A percentile compares a stretch with the other conserved stretches of the same genome.
These are phyloP conservation scores for Oscheius sp. DNA, from an alignment of 2,888 invertebrate genomes.

Conservation along the genomic window DNA sequence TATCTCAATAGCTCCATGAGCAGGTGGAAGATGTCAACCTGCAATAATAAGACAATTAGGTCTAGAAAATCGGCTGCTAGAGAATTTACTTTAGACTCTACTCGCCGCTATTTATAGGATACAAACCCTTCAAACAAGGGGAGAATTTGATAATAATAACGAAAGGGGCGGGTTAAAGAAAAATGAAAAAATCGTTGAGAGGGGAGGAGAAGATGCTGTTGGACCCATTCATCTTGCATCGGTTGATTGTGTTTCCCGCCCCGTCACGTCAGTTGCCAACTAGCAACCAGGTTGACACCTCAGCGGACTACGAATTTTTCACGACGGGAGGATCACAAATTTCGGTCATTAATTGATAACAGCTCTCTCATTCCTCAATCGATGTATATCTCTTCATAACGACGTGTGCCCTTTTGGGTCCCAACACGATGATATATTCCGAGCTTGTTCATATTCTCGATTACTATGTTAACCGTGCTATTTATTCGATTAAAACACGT, in stretches of 20 bases:
- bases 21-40: too few species aligned
- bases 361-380: background rate
- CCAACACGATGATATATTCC: conserved; percentile 41
- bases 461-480: conserved; percentile 40
- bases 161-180: background rate
- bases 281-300: conserved; percentile 23
- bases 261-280: conserved; percentile 20
- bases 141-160: too few species aligned
- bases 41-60: too few species aligned
- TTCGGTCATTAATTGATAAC: conserved; percentile 2
- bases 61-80: too few species aligned
- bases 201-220: background rate
- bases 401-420: conserved; percentile 18
- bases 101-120: too few species aligned
- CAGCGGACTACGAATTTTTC: conserved; percentile 14
- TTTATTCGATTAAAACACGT: conserved; percentile 19
- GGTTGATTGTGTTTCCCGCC: conserved; percentile 16
- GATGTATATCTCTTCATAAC: conserved; percentile 1
- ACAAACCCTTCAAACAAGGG: too few species aligned
- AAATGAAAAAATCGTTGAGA: background rate
- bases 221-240: conserved; percentile 16
- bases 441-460: conserved; percentile 53
- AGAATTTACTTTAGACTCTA: too few species aligned
- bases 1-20: too few species aligned
- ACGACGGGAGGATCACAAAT: background rate